A percentile compares a stretch with the other conserved stretches of the same genome.
Conservation (phyloP, 2,888 invertebrate genomes). For the Cinara cedri region DNA sequence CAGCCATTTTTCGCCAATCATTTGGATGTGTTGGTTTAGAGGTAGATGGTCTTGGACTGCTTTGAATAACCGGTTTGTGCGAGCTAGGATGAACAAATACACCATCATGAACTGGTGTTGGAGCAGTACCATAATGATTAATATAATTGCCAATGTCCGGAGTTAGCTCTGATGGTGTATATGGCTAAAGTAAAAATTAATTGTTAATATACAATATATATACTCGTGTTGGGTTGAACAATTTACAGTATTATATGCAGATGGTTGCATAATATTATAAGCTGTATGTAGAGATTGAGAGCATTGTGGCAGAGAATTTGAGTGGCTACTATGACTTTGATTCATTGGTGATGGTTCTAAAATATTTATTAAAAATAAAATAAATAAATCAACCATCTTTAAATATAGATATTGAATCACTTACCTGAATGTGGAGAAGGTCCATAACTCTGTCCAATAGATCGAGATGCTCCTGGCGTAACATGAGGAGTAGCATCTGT, state of each 20-base stretch:
- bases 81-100: constrained; percentile 70
- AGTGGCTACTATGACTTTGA: constrained; percentile 61
- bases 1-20: constrained; percentile 91
- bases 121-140: constrained; percentile 76
- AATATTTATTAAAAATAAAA: constrained; percentile 17
- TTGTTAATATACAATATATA: not conserved
- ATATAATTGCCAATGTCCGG: constrained; percentile 91
- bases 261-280: constrained; percentile 55
- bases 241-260: constrained; percentile 53
- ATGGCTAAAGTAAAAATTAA: constrained; percentile 66
- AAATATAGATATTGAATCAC: not conserved
- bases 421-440: constrained; percentile 57
- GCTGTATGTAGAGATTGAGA: constrained; percentile 75
- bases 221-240: not conserved
- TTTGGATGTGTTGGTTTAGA: constrained; percentile 67
- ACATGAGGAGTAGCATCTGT: constrained; percentile 83
- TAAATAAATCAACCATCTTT: not conserved
- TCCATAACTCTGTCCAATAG: constrained; percentile 60
- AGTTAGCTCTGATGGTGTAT: constrained; percentile 90
- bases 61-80: constrained; percentile 62
- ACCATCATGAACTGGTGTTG: constrained; percentile 64
- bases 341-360: constrained; percentile 55
- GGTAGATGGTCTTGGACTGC: constrained; percentile 43
- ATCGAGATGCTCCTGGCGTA: constrained; percentile 64
- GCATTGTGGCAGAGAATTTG: constrained; percentile 66